phyloP scores from a whole-genome alignment of 2,113 vertebrate species.

The Lutjanus erythropterus region DNA sequence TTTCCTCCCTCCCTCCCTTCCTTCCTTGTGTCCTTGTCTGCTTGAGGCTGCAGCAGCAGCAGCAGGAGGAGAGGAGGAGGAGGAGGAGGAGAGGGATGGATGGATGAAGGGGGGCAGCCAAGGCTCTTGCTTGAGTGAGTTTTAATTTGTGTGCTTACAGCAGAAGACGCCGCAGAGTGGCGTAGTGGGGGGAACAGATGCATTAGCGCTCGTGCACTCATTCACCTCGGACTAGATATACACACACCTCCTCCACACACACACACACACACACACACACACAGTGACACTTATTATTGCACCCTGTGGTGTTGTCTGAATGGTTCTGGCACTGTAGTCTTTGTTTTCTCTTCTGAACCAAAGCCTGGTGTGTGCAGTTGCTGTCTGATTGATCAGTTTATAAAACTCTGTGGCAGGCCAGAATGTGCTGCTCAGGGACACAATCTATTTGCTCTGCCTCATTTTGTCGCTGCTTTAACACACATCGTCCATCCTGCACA shows the following conservation, averaged over 20 bases:
- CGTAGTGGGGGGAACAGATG: constrained; percentile 42
- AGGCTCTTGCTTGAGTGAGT: constrained; percentile 76
- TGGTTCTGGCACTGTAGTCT: constrained; percentile 26
- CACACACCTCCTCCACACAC: constrained; percentile 34
- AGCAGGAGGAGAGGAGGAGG: constrained; percentile 6
- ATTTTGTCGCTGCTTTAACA: constrained; percentile 20
- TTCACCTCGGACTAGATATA: constrained; percentile 63
- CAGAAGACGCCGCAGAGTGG: constrained; percentile 57
- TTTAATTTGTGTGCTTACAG: constrained; percentile 79
- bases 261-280: constrained; percentile 24
- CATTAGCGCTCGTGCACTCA: constrained; percentile 58
- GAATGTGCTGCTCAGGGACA: constrained; percentile 36
- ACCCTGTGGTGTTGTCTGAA: constrained; percentile 48
- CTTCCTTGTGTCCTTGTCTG: constrained; percentile 32
- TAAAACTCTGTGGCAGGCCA: constrained; percentile 45
- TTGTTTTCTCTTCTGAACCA: constrained; percentile 38
- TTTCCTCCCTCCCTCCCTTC: constrained; percentile 30
- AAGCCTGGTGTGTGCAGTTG: constrained; percentile 36
- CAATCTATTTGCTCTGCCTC: constrained; percentile 33
- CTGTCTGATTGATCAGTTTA: constrained; percentile 62
- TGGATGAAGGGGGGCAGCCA: constrained; percentile 1
- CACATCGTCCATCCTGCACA: neutral
- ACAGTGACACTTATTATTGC: constrained; percentile 44
- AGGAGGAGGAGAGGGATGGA: constrained; percentile 4
- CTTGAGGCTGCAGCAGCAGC: constrained; percentile 36